These are phyloP conservation scores for Alces alces DNA, from an alignment of 2,113 vertebrate species.

Conservation along the genomic window DNA sequence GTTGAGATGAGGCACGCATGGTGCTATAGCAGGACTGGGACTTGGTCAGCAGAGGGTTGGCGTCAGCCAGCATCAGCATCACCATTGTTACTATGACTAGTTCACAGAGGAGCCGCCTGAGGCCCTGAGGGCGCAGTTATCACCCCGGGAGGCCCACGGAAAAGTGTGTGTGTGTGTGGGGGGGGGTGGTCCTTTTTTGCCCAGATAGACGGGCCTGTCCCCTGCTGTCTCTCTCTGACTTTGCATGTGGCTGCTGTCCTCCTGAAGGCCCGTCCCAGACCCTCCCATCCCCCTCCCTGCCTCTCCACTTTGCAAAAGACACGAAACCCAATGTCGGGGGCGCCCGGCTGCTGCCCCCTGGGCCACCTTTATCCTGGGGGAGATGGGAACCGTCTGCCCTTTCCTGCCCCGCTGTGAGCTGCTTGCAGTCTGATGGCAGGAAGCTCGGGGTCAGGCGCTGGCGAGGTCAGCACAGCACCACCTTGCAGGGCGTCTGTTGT, in stretches of 20 bases:
- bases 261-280: background rate
- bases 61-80: fast-evolving
- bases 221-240: fast-evolving
- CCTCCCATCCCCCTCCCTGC: too few species aligned
- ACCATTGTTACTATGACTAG: fast-evolving
- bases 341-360: fast-evolving
- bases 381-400: fast-evolving
- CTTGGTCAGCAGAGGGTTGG: fast-evolving
- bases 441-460: background rate
- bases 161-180: fast-evolving
- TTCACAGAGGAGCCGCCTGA: background rate
- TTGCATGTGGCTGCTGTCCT: fast-evolving
- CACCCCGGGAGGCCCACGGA: too few species aligned
- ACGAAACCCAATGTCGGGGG: too few species aligned
- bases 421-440: background rate
- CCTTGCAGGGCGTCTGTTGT: background rate
- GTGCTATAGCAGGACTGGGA: background rate
- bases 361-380: fast-evolving
- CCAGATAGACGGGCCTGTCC: fast-evolving
- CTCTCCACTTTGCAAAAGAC: background rate
- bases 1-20: fast-evolving
- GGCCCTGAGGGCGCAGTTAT: fast-evolving
- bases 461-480: background rate
- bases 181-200: fast-evolving
- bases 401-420: fast-evolving